These are phyloP conservation scores for Anarhynchus alexandrinus DNA, from an alignment of 2,113 vertebrate genomes.

Conservation along the genomic window DNA sequence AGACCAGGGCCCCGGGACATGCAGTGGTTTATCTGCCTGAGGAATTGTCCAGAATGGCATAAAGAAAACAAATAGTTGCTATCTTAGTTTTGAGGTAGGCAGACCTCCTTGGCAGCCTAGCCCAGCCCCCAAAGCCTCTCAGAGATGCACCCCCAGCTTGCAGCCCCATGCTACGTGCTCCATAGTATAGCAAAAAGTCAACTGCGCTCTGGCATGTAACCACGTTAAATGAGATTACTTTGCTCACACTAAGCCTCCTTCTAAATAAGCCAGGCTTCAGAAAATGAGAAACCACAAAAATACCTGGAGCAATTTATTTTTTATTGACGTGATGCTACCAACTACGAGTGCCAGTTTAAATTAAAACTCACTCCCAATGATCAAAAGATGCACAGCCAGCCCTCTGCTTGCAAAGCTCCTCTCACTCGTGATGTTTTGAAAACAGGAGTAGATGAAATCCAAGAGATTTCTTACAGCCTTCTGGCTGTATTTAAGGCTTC, in stretches of 20 bases:
- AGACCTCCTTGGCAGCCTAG: background rate
- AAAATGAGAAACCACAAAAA: slow-evolving; percentile 34
- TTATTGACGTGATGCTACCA: slow-evolving; percentile 16
- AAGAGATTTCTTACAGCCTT: slow-evolving; percentile 15
- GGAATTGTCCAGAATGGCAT: background rate
- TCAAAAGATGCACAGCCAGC: slow-evolving; percentile 36
- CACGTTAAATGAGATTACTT: slow-evolving; percentile 26
- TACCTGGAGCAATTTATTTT: slow-evolving; percentile 48
- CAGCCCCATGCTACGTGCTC: background rate
- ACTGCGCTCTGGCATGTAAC: background rate
- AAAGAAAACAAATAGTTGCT: background rate
- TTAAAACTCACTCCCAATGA: slow-evolving; percentile 38
- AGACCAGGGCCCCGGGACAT: background rate
- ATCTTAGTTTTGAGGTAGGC: background rate
- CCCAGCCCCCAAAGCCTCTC: background rate
- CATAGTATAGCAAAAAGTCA: background rate
- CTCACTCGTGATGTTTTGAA: background rate
- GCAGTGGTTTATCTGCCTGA: rapidly evolving
- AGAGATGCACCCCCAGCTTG: background rate
- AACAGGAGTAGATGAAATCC: slow-evolving; percentile 16
- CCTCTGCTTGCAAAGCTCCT: background rate
- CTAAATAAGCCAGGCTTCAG: background rate
- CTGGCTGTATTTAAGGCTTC: background rate
- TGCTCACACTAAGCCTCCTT: background rate
- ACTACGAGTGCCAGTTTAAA: slow-evolving; percentile 21